Base-by-base conservation (phyloP, 2,888 invertebrate species). In the Drosophila yooni region DNA sequence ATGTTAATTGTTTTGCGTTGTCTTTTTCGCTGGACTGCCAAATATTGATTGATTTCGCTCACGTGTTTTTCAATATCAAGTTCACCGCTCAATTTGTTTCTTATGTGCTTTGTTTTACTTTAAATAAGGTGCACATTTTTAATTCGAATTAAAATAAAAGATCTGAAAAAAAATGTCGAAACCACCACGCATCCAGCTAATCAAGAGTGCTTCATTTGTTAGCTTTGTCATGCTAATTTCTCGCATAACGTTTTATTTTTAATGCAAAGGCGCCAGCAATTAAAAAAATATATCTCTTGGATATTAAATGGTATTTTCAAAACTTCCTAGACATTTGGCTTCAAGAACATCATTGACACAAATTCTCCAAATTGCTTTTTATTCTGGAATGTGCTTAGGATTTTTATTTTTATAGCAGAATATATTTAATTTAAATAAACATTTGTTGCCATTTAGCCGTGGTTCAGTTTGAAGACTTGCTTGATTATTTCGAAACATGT, bases 221-320 rank as follows among this genome's bases (percentile, higher is more conserved):
- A 76, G 85, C 85, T 84, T 87, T 82, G 75, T 70, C 29, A 83
- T 88, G 83, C 43, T 80, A 85, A 88, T 85, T 82, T 72, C 27
- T 56, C 25, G 50, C 31, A 53, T 48, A 25, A 29, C 10, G 38
- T 54, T 64, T 70, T 70, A 74, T 70, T 74, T 57, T 62, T 60
- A 18, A 11, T 72, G 63, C 48, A n/a, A 38, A 31, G 34, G 54
- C 54, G 69, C 46, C 69, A 21, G 43, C 43, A 25, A 13, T 29
- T 27, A n/a, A n/a, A 2, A 18, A 18, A 27, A 11, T 29, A 3
- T 4, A 21, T 8, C 21, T 15, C 3, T 15, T 46, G 4, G 46
- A 27, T 46, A 46, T 15, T 25, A 46, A 46, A 15, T 46, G 46
- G 29, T 34, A 48, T 54, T 31, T 27, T 48, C 3, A n/a, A n/a